Base-by-base conservation (phyloP, 2,113 vertebrate genomes). In the Pleuronectes platessa region DNA sequence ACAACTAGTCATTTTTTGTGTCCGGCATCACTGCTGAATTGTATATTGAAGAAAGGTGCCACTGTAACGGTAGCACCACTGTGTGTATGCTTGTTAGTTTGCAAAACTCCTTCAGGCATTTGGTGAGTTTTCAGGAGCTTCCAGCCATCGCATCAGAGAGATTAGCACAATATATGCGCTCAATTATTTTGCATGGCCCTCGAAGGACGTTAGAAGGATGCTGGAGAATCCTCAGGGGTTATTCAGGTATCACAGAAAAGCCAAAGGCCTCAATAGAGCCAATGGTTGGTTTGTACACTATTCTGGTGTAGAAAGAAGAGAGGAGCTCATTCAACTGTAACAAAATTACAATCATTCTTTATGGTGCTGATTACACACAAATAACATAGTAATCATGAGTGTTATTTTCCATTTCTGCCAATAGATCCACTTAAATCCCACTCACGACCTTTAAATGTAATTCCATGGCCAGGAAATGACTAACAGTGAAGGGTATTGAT, bases 391-490 rank as follows among this genome's bases (percentile, higher is more conserved):
- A 56, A 24, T 56, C 20, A 26, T 15, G 23, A 54, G 8, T n/a
- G 21, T n/a, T 21, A 7, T 14, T 21, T 24, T 56, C 23, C 8
- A 56, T 13, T 27, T 15, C 4, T 58, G 14, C 13, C 56, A 58
- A 6, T 17, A 26, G 23, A 58, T 27, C 24, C 56, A 4, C 23
- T 15, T 56, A 56, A 54, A 56, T 56, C 55, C 10, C 2, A 56
- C 23, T 23, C 55, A 15, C 55, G 31, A 31, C 1, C 58, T 60
- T 18, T 55, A 55, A 60, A 72, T 69, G 40, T 26, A 72, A 53
- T 67, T 58, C 27, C 5, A 14, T 24, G 64, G 12, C 42, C 35
- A 54, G 51, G n/a, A 60, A 66, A 78, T 59, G 14, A 24, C 40
- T 21, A 20, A 10, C 17, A 40, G 14, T 47, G 40, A 12, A 64